A percentile compares a stretch with the other conserved stretches of the same genome.
These are phyloP conservation scores for Brachionus calyciflorus DNA, from an alignment of 1,140 invertebrate genomes.

Conservation along the genomic window DNA sequence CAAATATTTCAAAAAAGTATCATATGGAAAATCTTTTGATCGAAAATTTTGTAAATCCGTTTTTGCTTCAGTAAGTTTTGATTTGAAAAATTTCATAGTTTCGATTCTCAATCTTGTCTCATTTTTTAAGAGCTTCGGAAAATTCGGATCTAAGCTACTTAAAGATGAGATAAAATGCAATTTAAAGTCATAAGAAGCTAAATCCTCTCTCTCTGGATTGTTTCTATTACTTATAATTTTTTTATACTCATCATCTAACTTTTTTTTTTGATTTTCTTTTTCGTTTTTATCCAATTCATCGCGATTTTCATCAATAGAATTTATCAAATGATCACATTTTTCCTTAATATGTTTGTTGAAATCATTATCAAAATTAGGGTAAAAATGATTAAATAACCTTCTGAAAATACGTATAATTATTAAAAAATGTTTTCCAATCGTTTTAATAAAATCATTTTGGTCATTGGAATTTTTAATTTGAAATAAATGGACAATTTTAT, in stretches of 20 bases:
- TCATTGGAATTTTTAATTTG: neutral
- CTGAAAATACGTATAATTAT: neutral
- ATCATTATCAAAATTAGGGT: neutral
- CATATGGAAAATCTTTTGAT: too few relatives aligned
- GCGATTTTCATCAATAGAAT: neutral
- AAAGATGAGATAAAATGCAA: neutral
- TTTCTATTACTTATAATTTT: neutral
- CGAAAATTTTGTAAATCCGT: too few relatives aligned
- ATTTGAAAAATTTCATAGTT: neutral
- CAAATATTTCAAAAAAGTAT: too few relatives aligned
- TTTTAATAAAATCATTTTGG: neutral
- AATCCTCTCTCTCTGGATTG: neutral
- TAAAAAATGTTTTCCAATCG: constrained; percentile 10
- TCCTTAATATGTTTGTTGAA: neutral
- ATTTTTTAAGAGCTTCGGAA: neutral
- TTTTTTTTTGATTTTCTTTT: too few relatives aligned
- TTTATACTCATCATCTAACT: neutral
- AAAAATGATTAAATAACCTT: neutral
- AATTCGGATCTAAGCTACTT: neutral
- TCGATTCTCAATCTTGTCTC: neutral
- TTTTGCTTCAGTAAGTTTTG: too few relatives aligned
- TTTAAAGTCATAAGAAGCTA: neutral
- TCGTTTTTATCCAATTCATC: too few relatives aligned
- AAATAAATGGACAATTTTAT: neutral
- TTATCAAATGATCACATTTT: neutral